Base-by-base conservation (phyloP, 2,888 invertebrate genomes). In the Agrypnus murinus region DNA sequence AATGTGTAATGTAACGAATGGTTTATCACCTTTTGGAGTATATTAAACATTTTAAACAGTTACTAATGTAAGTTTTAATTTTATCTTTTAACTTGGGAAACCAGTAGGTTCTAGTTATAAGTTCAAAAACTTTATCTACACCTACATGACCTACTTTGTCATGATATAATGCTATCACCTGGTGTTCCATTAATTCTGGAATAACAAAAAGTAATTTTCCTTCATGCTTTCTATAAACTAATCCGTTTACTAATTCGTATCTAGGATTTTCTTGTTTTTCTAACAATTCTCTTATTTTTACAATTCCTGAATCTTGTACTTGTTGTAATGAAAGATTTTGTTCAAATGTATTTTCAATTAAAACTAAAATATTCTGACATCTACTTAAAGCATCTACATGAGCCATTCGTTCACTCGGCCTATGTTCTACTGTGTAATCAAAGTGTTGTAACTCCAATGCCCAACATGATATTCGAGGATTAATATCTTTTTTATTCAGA, bases 131-230 rank as follows among this genome's bases (percentile, higher is more conserved):
- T 14, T 63, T 63, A 2, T 46, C 50, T 25, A 55, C 32, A 1
- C 81, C 81, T 46, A 80, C 46, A 69, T 83, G 83, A 62, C 79
- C 79, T 25, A 77, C 67, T 34, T 76, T 58, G 50, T 82, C 80
- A 72, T 81, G 81, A 12, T 68, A 65, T 4, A 69, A 63, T 31
- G 73, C 65, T n/a, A 81, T 75, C 4, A 79, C 65, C 45, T 75
- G 74, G 5, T 69, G 43, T 64, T 78, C 76, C 76, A 80, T 77
- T 8, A 59, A 63, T 25, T 66, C 12, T 0, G 80, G 80, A 7
- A 78, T 73, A 65, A 75, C 73, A 65, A 75, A 78, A n/a, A 72
- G 19, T 40, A 71, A 14, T 32, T 65, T 25, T 4, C 50, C 53
- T 19, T 64, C 60, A 17, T 63, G 50, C 60, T 72, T 72, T 25